A percentile compares a stretch with the other conserved stretches of the same genome.
These are phyloP conservation scores for Odobenus rosmarus DNA, from an alignment of 2,113 vertebrate species.

Conservation along the genomic window DNA sequence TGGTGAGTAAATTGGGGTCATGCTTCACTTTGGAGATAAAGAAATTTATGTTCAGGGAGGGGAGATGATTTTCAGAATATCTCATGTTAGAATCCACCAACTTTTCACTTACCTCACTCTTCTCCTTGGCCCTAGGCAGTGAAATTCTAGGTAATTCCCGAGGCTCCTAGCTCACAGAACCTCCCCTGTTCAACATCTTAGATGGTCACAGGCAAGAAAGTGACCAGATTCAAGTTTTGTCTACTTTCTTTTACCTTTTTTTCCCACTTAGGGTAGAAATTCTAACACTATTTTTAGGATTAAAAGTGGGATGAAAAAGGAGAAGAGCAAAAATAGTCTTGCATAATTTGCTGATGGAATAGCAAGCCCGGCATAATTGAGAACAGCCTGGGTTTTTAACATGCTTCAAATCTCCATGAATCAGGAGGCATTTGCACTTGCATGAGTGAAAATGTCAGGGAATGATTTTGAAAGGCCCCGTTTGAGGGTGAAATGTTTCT, in stretches of 20 bases:
- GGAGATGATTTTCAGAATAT: neutral
- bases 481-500: constrained; percentile 73
- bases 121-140: neutral
- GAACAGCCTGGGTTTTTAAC: constrained; percentile 68
- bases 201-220: neutral
- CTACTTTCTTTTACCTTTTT: constrained; percentile 56
- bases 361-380: constrained; percentile 56
- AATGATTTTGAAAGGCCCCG: constrained; percentile 68
- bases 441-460: constrained; percentile 76
- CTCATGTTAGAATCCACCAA: neutral
- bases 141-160: neutral
- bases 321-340: constrained; percentile 59
- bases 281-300: constrained; percentile 60
- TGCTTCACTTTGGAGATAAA: neutral
- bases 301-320: constrained; percentile 55
- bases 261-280: constrained; percentile 25
- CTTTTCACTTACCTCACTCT: neutral
- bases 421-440: constrained; percentile 76
- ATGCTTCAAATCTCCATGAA: constrained; percentile 65
- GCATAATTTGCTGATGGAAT: constrained; percentile 63
- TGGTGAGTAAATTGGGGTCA: neutral
- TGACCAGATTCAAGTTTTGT: constrained; percentile 28
- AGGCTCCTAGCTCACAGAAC: neutral
- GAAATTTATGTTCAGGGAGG: neutral
- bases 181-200: neutral